Evolutionary conservation across 2,113 vertebrate genomes (phyloP), one percentile per base, ranked within the genome.

Genomic region (Crotalus viridis): DNA sequence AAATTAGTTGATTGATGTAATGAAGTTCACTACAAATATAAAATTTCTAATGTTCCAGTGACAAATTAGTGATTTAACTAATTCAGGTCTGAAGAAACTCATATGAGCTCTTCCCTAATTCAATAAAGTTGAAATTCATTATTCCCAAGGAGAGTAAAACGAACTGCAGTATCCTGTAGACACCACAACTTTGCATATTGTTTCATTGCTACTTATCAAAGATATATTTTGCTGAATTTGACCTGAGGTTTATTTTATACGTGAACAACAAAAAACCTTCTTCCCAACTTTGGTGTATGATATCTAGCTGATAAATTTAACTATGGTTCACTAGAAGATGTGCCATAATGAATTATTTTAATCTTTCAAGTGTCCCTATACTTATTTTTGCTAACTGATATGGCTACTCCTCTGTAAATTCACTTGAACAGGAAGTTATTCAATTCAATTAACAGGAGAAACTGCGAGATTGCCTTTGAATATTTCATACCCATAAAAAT

Each of bases 391-490:
- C 33, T 43, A 81, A 81, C 61, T 74, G n/a, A 74, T 74, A 74
- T 19, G 69, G n/a, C 6, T 15, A 39, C 3, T 39, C 74, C 74
- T 81, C 17, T 81, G 1, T 81, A 43, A 43, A 81, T 43, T 81
- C 33, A 81, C 19, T 81, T 43, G 17, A 39, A 81, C 2, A 8
- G 33, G 74, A 81, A 39, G 17, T 81, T 59, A 33, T 88, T 59
- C 69, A 93, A 95, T 90, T 92, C 88, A 28, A 91, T 39, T 87
- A 91, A 89, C 94, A 94, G 2, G 93, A 8, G 92, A 96, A 96
- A 54, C 74, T 69, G 93, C 57, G 87, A 54, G 91, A 51, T 10
- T 95, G 90, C 90, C 89, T 93, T 96, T 96, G 94, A 87, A 91
- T 95, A 95, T 91, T 90, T 54, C 48, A 94, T 93, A 94, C 87